phyloP scores from a whole-genome alignment of 2,113 vertebrate genomes.

The Pachypanchax playfairii region DNA sequence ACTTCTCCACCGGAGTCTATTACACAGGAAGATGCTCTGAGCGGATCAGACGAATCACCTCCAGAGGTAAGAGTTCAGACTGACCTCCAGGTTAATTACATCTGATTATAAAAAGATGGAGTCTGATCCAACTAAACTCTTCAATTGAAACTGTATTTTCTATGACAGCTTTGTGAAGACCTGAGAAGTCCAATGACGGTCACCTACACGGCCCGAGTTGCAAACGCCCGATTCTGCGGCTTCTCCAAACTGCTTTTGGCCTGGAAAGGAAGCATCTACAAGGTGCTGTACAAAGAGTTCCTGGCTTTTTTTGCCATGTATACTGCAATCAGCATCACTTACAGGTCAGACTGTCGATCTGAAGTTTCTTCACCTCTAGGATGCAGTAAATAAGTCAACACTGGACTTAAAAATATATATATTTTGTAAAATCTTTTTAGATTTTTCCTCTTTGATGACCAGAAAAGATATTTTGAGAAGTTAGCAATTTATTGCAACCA shows the following conservation, averaged over 20 bases:
- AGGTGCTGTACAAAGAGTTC: constrained; percentile 91
- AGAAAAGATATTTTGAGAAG: constrained; percentile 91
- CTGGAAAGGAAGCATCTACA: constrained; percentile 96
- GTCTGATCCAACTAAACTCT: neutral
- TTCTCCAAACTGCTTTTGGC: constrained; percentile 90
- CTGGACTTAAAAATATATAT: too few relatives aligned
- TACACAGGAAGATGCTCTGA: constrained; percentile 43
- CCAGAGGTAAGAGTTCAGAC: constrained; percentile 53
- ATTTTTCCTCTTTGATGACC: constrained; percentile 82
- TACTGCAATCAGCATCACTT: constrained; percentile 85
- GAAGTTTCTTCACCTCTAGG: neutral
- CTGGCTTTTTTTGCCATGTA: constrained; percentile 88
- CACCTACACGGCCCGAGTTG: constrained; percentile 90
- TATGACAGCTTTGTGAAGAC: constrained; percentile 8
- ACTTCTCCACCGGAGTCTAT: constrained; percentile 39
- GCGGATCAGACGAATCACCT: neutral
- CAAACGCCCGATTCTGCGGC: constrained; percentile 91
- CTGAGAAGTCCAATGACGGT: constrained; percentile 82
- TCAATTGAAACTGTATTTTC: neutral
- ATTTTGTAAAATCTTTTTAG: constrained; percentile 64
- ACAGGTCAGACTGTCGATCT: constrained; percentile 79
- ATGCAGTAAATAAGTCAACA: neutral
- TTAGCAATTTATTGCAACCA: constrained; percentile 92
- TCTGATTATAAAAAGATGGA: too few relatives aligned
- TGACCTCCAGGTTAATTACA: too few relatives aligned